Conservation (phyloP, 92 coral and sea anemone genomes). For the Blastomussa wellsi region DNA sequence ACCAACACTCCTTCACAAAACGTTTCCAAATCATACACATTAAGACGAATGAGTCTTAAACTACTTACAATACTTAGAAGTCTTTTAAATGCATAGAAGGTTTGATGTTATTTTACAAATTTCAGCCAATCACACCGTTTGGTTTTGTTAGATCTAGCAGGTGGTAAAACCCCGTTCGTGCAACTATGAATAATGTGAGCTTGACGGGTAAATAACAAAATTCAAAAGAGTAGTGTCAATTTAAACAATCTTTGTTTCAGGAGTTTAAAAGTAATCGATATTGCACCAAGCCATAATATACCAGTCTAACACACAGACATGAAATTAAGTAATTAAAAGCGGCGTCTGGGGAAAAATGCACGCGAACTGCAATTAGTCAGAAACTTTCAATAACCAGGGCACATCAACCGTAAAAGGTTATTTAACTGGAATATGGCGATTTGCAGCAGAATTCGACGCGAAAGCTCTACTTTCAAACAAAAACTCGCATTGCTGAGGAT, state of each 20-base stretch:
- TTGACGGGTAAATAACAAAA: neutral
- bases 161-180: slow-evolving; percentile 10
- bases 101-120: neutral
- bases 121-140: slow-evolving; percentile 18
- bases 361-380: neutral
- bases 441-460: too few species aligned
- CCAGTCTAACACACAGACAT: neutral
- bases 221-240: too few species aligned
- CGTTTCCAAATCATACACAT: neutral
- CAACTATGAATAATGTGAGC: neutral
- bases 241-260: neutral
- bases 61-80: neutral
- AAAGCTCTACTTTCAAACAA: too few species aligned
- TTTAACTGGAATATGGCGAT: too few species aligned
- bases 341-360: neutral
- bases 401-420: neutral
- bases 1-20: neutral
- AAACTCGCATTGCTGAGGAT: too few species aligned
- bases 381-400: neutral
- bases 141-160: slow-evolving; percentile 21
- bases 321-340: neutral
- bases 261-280: neutral
- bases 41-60: neutral
- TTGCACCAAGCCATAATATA: neutral
- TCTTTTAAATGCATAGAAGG: slow-evolving; percentile 8